phyloP scores from a whole-genome alignment of 92 coral and sea anemone genomes.

The Epizoanthus scotinus region DNA sequence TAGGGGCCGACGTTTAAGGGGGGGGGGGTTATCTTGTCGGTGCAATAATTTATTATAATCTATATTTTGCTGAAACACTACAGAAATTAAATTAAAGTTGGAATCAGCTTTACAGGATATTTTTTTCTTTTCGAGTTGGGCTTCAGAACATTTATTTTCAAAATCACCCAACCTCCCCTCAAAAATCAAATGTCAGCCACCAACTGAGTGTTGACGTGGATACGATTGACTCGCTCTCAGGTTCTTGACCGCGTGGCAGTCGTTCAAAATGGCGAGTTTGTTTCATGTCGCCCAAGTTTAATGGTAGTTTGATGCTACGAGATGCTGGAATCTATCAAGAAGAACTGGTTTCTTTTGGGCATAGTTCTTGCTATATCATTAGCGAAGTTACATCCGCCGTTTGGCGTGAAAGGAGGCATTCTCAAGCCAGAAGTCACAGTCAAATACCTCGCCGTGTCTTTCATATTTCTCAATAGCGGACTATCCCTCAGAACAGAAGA shows the following conservation, averaged over 20 bases:
- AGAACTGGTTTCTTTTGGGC: constrained; percentile 96
- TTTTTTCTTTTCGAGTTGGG: too few relatives aligned
- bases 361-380: constrained; percentile 79
- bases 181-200: too few relatives aligned
- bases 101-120: too few relatives aligned
- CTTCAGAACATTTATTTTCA: too few relatives aligned
- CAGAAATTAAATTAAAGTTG: too few relatives aligned
- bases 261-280: constrained; percentile 17
- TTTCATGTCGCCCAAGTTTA: not conserved
- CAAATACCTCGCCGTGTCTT: constrained; percentile 89
- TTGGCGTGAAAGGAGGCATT: constrained; percentile 95
- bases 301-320: not conserved
- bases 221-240: constrained; percentile 33
- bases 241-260: constrained; percentile 4
- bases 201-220: constrained; percentile 9
- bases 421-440: constrained; percentile 91
- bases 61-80: too few relatives aligned
- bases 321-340: constrained; percentile 67
- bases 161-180: too few relatives aligned
- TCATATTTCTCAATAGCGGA: constrained; percentile 96
- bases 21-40: too few relatives aligned
- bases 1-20: too few relatives aligned
- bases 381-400: constrained; percentile 76
- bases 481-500: constrained; percentile 90
- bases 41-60: too few relatives aligned